Conservation (phyloP, 2,888 invertebrate genomes). For the Epistrophe grossulariae region DNA sequence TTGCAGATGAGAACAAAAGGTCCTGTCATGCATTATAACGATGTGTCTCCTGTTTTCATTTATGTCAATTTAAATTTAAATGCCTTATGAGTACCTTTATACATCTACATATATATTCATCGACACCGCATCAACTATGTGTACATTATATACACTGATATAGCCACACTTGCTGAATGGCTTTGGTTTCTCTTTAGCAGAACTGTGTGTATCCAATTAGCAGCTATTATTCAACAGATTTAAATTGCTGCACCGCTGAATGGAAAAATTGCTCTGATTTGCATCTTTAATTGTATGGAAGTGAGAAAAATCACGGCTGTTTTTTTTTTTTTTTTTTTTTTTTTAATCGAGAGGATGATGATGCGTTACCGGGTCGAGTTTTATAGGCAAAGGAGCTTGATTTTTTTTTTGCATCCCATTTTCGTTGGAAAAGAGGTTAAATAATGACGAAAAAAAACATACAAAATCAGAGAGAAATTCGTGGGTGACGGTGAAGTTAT, state of each 20-base stretch:
- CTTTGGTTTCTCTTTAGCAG: conserved; percentile 8
- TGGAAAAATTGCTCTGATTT: conserved; percentile 76
- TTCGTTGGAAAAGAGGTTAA: conserved; percentile 38
- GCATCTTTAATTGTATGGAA: conserved; percentile 76
- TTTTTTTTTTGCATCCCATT: conserved; percentile 21
- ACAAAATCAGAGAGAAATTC: neutral
- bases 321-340: neutral
- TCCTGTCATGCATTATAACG: conserved; percentile 12
- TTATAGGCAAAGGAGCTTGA: conserved; percentile 6
- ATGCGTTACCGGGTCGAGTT: conserved; percentile 66
- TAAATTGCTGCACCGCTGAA: conserved; percentile 74
- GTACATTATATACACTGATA: no score
- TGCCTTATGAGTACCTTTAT: conserved; percentile 48
- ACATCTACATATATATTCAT: neutral
- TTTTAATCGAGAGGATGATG: neutral
- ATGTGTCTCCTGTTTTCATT: conserved; percentile 30
- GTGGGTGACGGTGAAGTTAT: conserved; percentile 39
- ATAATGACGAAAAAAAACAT: neutral
- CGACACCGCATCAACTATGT: neutral
- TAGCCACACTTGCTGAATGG: conserved; percentile 17
- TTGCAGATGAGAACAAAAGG: neutral
- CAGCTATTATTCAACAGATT: conserved; percentile 74
- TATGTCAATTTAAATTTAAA: conserved; percentile 55
- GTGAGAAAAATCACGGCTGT: conserved; percentile 70
- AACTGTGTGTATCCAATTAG: conserved; percentile 64